Conservation (phyloP, 1,140 invertebrate species). For the Pseudomyrmex sp. region DNA sequence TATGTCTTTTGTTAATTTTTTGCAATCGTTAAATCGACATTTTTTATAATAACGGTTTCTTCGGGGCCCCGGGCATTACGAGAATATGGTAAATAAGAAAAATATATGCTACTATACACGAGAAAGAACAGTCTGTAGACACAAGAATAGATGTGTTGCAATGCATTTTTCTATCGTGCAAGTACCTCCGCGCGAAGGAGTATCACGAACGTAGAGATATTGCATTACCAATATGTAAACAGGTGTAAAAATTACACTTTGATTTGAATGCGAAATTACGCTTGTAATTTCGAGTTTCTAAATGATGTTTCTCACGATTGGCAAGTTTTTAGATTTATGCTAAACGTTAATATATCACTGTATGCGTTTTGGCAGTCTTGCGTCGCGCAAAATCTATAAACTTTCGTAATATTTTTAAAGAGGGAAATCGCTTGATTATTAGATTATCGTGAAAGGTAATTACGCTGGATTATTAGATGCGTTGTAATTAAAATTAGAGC, state of each 20-base stretch:
- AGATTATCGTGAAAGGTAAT: constrained; percentile 25
- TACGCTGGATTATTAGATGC: constrained; percentile 24
- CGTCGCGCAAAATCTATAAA: not conserved
- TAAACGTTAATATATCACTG: no score
- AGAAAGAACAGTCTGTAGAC: constrained; percentile 19
- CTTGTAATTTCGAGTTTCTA: constrained; percentile 43
- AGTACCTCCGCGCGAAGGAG: constrained; percentile 9
- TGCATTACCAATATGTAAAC: constrained; percentile 56
- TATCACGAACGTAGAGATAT: constrained; percentile 27
- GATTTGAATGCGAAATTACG: constrained; percentile 37
- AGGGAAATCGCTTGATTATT: constrained; percentile 29
- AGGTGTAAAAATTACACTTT: constrained; percentile 47
- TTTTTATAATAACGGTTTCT: constrained; percentile 26
- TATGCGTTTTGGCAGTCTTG: not conserved
- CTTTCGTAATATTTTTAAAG: constrained; percentile 35
- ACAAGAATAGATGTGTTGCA: constrained; percentile 56
- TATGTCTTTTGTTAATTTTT: constrained; percentile 66
- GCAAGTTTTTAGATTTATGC: no score
- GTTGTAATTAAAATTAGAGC: constrained; percentile 1
- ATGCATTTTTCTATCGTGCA: constrained; percentile 66
- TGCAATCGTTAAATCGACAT: constrained; percentile 31
- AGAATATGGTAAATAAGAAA: constrained; percentile 1
- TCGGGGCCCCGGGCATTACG: constrained; percentile 39
- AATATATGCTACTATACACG: not conserved
- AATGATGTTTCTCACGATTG: constrained; percentile 47